Evolutionary conservation across 2,888 invertebrate genomes (phyloP), one percentile per base, ranked within the genome.

Genomic region (Helobdella robusta): DNA sequence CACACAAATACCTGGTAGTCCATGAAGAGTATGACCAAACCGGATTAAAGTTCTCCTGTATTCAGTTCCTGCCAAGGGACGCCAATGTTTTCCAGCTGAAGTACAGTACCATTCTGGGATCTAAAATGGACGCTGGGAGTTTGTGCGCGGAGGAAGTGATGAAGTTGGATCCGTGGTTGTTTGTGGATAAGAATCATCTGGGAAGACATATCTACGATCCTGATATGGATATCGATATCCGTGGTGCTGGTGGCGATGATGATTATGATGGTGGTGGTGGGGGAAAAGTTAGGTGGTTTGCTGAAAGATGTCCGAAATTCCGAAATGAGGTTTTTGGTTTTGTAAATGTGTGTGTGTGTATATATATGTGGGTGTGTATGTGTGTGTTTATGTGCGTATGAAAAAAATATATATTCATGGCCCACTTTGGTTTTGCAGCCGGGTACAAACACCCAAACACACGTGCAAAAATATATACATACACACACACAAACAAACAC

Each of bases 21-120:
- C 32, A 56, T n/a, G 56, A 56, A 56, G 56, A 30, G 15, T n/a
- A 28, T 6, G 32, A 30, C 6, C 56, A 56, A 32, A 30, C 25
- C 25, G 28, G 56, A 8, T 32, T 56, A n/a, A 25, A 32, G 28
- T 56, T 56, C 56, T 56, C 56, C 28, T 56, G 56, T 32, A 28
- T 56, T 15, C 56, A 56, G 56, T 56, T 56, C 56, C 28, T 56
- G 25, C 20, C 30, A n/a, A 25, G 56, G n/a, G 28, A 28, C 25
- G 2, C 2, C 8, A 28, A 56, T 11, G 56, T 28, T 30, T 56
- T 56, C 56, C 56, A 56, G 32, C 18, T 56, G 56, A 56, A 56
- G 32, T n/a, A n/a, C 28, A 56, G 30, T 1, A 28, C 11, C 6
- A 56, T 30, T 5, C 28, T 28, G n/a, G 56, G 56, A 1, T n/a